These are phyloP conservation scores for Drosophila lacicola DNA, from an alignment of 2,888 invertebrate species.

Conservation along the genomic window DNA sequence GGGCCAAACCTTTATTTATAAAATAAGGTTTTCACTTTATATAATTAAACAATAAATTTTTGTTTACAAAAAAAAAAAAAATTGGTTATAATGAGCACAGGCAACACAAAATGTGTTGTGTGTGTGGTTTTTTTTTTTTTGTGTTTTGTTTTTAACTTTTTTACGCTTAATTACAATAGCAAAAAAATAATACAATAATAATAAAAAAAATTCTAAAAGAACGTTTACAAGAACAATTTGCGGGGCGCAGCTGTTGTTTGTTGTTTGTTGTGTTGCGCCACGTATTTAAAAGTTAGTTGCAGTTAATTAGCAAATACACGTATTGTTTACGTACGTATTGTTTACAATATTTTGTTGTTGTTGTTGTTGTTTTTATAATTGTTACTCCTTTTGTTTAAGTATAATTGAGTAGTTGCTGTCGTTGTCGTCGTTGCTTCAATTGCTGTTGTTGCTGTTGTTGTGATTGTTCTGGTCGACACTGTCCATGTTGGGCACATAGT, in stretches of 20 bases:
- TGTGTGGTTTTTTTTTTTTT: slow-evolving; percentile 15
- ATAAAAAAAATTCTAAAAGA: slow-evolving; percentile 51
- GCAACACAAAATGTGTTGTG: slow-evolving; percentile 37
- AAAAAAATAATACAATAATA: slow-evolving; percentile 57
- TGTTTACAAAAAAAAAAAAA: slow-evolving; percentile 46
- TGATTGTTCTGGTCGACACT: slow-evolving; percentile 84
- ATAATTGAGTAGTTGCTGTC: slow-evolving; percentile 48
- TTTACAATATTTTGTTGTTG: slow-evolving; percentile 42
- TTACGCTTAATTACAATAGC: slow-evolving; percentile 61
- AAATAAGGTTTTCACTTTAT: slow-evolving; percentile 78
- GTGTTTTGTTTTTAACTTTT: slow-evolving; percentile 25
- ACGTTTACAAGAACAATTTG: slow-evolving; percentile 51
- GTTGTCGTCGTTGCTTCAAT: slow-evolving; percentile 23
- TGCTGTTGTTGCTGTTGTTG: slow-evolving; percentile 62
- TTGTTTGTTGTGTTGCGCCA: slow-evolving; percentile 24
- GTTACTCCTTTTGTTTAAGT: slow-evolving; percentile 31
- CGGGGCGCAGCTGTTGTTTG: slow-evolving; percentile 20
- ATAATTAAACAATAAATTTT: slow-evolving; percentile 46
- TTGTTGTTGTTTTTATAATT: slow-evolving; percentile 24
- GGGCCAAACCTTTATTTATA: slow-evolving; percentile 83
- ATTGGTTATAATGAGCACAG: slow-evolving; percentile 26
- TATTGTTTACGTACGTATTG: slow-evolving; percentile 28
- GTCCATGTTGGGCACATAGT: slow-evolving; percentile 96
- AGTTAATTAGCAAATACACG: slow-evolving; percentile 55
- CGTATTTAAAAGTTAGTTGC: slow-evolving; percentile 33